Evolutionary conservation across 1,140 invertebrate species (phyloP).

Genomic region (Hermatobates lingyangjiaoensis): DNA sequence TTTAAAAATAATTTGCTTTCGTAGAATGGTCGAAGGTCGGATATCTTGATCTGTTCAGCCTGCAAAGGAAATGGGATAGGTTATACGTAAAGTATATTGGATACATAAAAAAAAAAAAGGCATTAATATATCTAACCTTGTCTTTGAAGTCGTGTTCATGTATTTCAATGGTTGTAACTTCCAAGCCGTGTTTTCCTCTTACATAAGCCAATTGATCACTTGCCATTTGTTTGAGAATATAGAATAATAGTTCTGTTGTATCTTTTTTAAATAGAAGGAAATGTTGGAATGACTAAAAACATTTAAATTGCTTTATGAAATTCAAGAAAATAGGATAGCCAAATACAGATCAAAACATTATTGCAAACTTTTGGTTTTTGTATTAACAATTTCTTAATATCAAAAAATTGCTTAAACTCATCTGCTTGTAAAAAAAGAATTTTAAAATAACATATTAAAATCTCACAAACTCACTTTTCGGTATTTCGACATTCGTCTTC

Average conservation of each 20-base stretch:
- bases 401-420: not conserved
- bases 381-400: too few relatives aligned
- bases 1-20: constrained; percentile 74
- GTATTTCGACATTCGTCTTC: too few relatives aligned
- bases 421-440: not conserved
- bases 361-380: too few relatives aligned
- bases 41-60: constrained; percentile 82
- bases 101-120: not conserved
- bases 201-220: constrained; percentile 79
- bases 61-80: constrained; percentile 28
- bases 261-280: constrained; percentile 89
- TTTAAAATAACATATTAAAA: not conserved
- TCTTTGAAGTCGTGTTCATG: constrained; percentile 81
- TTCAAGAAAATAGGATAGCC: too few relatives aligned
- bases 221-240: constrained; percentile 82
- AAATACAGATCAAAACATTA: too few relatives aligned
- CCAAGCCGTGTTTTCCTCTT: constrained; percentile 54
- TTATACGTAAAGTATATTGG: not conserved
- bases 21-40: constrained; percentile 78
- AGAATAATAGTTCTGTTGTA: constrained; percentile 89
- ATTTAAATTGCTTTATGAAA: constrained; percentile 17
- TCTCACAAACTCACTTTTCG: too few relatives aligned
- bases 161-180: constrained; percentile 61
- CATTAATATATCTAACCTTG: constrained; percentile 31
- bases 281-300: constrained; percentile 69